phyloP scores from a whole-genome alignment of 2,797 vertebrate species.

The Fundulus diaphanus region DNA sequence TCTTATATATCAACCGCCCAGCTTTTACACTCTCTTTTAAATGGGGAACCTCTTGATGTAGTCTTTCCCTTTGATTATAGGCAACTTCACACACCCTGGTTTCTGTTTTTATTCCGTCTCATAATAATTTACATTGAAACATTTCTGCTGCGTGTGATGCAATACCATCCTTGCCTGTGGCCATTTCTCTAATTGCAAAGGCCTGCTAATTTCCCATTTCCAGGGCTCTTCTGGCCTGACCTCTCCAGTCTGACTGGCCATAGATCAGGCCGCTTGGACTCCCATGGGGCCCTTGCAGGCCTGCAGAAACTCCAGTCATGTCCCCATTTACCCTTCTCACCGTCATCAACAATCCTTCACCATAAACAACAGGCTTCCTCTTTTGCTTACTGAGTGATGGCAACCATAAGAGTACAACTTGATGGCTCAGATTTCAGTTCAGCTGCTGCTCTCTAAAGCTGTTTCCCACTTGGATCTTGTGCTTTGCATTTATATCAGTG shows the following conservation, averaged over 20 bases:
- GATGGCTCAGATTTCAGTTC: slow-evolving; percentile 48
- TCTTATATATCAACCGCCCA: slow-evolving; percentile 50
- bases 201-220: slow-evolving; percentile 92
- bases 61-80: slow-evolving; percentile 14
- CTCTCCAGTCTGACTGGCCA: slow-evolving; percentile 81
- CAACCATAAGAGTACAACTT: slow-evolving; percentile 49
- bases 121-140: slow-evolving; percentile 32
- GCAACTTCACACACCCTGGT: not conserved
- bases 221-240: slow-evolving; percentile 85
- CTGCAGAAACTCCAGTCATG: slow-evolving; percentile 80
- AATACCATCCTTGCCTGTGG: slow-evolving; percentile 55
- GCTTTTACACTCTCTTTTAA: slow-evolving; percentile 41
- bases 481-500: not conserved
- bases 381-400: slow-evolving; percentile 57
- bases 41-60: slow-evolving; percentile 33
- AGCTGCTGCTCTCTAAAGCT: slow-evolving; percentile 17
- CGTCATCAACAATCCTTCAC: slow-evolving; percentile 86
- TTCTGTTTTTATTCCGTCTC: slow-evolving; percentile 16
- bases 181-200: slow-evolving; percentile 86
- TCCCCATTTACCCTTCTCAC: slow-evolving; percentile 84
- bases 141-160: slow-evolving; percentile 43
- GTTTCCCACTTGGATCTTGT: slow-evolving; percentile 12
- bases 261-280: slow-evolving; percentile 67
- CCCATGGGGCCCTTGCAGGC: slow-evolving; percentile 81
- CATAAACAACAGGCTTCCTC: slow-evolving; percentile 94